A percentile compares a stretch with the other conserved stretches of the same genome.
Evolutionary conservation across 2,113 vertebrate species (phyloP).

Genomic region (Chelonoidis abingdonii): DNA sequence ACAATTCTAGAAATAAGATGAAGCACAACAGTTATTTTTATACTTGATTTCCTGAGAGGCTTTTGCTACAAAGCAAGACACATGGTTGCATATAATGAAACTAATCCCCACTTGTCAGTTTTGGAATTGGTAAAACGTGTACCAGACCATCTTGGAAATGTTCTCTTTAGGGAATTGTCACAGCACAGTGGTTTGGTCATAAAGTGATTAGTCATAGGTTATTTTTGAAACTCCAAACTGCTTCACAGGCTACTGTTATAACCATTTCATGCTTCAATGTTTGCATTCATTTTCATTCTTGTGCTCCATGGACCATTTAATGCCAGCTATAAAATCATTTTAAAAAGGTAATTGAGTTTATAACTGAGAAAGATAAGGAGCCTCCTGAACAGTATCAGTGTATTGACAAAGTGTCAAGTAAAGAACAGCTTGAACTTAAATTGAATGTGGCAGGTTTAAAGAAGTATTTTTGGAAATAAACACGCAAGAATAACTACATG

Average conservation of each 20-base stretch:
- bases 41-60: background rate
- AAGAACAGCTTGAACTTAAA: constrained; percentile 52
- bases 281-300: constrained; percentile 66
- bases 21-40: background rate
- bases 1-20: background rate
- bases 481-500: background rate
- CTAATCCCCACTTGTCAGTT: constrained; percentile 19
- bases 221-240: constrained; percentile 68
- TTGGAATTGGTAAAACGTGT: background rate
- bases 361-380: constrained; percentile 67
- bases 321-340: constrained; percentile 66
- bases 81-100: constrained; percentile 10
- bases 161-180: constrained; percentile 21
- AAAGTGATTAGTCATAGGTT: constrained; percentile 52
- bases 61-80: background rate
- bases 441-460: constrained; percentile 32
- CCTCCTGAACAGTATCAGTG: constrained; percentile 47
- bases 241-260: constrained; percentile 31
- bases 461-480: constrained; percentile 22
- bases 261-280: constrained; percentile 68
- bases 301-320: constrained; percentile 68
- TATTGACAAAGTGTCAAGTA: constrained; percentile 61
- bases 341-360: constrained; percentile 70
- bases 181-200: constrained; percentile 1
- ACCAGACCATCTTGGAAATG: constrained; percentile 22